phyloP scores from a whole-genome alignment of 1,140 invertebrate species.

The Drosophila mayri region DNA sequence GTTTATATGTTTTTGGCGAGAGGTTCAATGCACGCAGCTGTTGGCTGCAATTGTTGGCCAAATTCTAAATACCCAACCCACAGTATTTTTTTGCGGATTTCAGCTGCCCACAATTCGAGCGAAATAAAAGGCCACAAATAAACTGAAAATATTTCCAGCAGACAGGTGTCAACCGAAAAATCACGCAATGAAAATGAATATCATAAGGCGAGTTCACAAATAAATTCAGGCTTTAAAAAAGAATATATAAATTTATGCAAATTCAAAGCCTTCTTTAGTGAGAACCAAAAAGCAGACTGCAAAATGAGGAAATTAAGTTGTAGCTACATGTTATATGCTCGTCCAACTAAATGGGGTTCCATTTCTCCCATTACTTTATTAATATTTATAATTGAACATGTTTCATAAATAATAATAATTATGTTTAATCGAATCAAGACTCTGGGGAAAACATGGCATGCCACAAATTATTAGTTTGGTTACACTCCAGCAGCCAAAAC shows the following conservation, averaged over 20 bases:
- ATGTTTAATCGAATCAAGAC: slow-evolving; percentile 24
- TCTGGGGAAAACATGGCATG: slow-evolving; percentile 41
- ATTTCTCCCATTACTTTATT: slow-evolving; percentile 21
- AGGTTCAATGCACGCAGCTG: slow-evolving; percentile 58
- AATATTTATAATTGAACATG: slow-evolving; percentile 52
- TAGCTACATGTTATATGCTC: neutral
- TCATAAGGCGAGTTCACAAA: slow-evolving; percentile 21
- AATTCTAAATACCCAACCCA: slow-evolving; percentile 41
- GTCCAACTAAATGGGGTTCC: neutral
- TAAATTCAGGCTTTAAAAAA: slow-evolving; percentile 4
- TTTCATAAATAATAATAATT: slow-evolving; percentile 39
- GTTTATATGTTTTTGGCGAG: slow-evolving; percentile 28
- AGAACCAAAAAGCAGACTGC: slow-evolving; percentile 18
- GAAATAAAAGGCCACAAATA: slow-evolving; percentile 51
- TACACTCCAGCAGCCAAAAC: slow-evolving; percentile 60
- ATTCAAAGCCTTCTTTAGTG: slow-evolving; percentile 11
- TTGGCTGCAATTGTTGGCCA: slow-evolving; percentile 46
- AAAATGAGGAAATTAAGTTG: slow-evolving; percentile 19
- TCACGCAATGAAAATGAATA: slow-evolving; percentile 51
- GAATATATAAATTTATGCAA: slow-evolving; percentile 19
- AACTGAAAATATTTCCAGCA: slow-evolving; percentile 42
- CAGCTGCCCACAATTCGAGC: slow-evolving; percentile 44
- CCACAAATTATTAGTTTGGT: slow-evolving; percentile 42
- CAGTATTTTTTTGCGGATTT: slow-evolving; percentile 23
- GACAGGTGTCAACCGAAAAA: slow-evolving; percentile 46